Percentiles rank a stretch among this genome's conserved stretches.
Evolutionary conservation across 2,797 vertebrate genomes (phyloP).

Genomic region (Coilia nasus): DNA sequence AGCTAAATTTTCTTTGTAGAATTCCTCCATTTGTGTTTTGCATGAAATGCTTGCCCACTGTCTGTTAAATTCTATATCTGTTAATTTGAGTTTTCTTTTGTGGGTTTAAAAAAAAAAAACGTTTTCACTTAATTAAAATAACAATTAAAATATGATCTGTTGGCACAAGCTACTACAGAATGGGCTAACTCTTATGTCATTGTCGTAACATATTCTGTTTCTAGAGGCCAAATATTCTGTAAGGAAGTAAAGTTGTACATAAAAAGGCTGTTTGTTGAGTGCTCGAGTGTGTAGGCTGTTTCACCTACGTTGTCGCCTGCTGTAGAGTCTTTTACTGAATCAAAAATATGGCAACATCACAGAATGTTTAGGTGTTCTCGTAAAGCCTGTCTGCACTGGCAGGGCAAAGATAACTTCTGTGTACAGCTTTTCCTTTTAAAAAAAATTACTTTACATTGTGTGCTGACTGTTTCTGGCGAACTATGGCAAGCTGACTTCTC

Average conservation of each 20-base stretch:
- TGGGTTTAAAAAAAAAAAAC: not conserved
- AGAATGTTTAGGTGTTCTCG: conserved; percentile 8
- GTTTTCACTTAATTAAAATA: not conserved
- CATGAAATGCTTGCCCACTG: conserved; percentile 11
- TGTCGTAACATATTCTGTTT: conserved; percentile 19
- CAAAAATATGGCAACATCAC: conserved; percentile 19
- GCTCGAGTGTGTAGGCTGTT: conserved; percentile 16
- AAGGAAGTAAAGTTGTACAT: conserved; percentile 16
- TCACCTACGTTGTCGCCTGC: not conserved
- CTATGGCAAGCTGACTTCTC: conserved; percentile 27
- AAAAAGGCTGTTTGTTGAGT: conserved; percentile 16
- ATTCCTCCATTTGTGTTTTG: conserved; percentile 3
- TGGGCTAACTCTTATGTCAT: conserved; percentile 9
- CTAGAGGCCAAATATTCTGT: conserved; percentile 23
- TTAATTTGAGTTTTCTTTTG: not conserved
- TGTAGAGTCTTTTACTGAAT: conserved; percentile 4
- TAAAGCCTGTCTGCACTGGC: not conserved
- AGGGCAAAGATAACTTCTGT: conserved; percentile 3
- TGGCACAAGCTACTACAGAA: not conserved
- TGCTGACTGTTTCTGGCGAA: conserved; percentile 25
- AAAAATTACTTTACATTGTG: conserved; percentile 24
- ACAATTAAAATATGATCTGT: not conserved
- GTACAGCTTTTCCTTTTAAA: conserved; percentile 22
- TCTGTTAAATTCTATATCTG: not conserved
- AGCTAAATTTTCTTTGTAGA: conserved; percentile 1